These are phyloP conservation scores for Meiosimyza platycephala DNA, from an alignment of 2,888 invertebrate species.

Conservation along the genomic window DNA sequence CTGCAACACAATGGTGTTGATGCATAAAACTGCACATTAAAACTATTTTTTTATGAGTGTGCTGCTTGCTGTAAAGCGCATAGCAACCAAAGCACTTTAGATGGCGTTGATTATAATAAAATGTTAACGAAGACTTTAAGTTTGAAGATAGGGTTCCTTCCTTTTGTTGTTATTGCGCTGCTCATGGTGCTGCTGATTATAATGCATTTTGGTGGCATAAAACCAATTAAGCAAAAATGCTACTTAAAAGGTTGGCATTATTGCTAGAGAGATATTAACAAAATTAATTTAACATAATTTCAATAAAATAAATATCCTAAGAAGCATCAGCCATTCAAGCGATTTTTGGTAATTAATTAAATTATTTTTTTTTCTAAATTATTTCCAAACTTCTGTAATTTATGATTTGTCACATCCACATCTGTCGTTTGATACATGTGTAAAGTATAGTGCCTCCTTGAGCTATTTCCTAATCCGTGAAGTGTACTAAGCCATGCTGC, in stretches of 20 bases:
- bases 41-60: background rate
- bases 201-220: conserved; percentile 11
- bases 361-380: too few species aligned
- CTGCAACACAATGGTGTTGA: background rate
- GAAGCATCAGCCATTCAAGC: background rate
- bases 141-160: background rate
- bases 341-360: too few species aligned
- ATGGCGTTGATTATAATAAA: conserved; percentile 16
- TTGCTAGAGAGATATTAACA: background rate
- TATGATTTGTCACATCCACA: too few species aligned
- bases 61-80: too few species aligned
- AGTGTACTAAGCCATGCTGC: too few species aligned
- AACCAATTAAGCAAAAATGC: conserved; percentile 2
- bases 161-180: background rate
- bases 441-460: too few species aligned
- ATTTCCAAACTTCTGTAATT: too few species aligned
- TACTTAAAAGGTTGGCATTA: background rate
- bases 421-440: too few species aligned
- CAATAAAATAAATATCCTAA: background rate
- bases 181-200: conserved; percentile 1
- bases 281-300: background rate
- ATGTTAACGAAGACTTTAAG: background rate
- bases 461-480: too few species aligned
- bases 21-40: conserved; percentile 13
- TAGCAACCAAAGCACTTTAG: conserved; percentile 1